A percentile compares a stretch with the other conserved stretches of the same genome.
Conservation (phyloP, 2,113 vertebrate species). For the Scopus umbretta region DNA sequence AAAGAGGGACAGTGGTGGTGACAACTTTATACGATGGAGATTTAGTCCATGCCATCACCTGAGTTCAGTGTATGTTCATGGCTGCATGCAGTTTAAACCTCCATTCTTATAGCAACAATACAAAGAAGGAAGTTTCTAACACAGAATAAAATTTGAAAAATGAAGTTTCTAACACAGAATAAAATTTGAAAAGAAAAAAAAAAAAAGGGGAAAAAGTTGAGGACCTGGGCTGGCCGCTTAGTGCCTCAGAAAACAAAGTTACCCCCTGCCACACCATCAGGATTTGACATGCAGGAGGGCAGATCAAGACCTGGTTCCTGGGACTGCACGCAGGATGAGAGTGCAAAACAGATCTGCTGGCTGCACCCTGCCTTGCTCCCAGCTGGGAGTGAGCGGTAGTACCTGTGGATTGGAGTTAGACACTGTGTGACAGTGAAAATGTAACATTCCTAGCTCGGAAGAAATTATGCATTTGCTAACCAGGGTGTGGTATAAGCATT, state of each 20-base stretch:
- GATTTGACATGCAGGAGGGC: not conserved
- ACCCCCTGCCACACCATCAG: not conserved
- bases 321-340: not conserved
- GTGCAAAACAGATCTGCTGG: fast-evolving
- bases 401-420: fast-evolving
- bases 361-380: not conserved
- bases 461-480: not conserved
- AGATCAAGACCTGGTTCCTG: not conserved
- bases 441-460: not conserved
- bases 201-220: not conserved
- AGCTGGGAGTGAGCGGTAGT: not conserved
- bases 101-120: not conserved
- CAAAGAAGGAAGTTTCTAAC: not conserved
- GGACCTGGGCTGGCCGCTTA: not conserved
- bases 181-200: not conserved
- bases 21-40: not conserved
- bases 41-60: not conserved
- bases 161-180: not conserved
- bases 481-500: not conserved
- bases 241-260: not conserved
- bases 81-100: not conserved
- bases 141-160: not conserved
- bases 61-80: fast-evolving
- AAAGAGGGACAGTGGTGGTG: not conserved
- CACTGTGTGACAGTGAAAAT: not conserved